Evolutionary conservation across 1,140 invertebrate genomes (phyloP).

Genomic region (Penaeus vannamei): DNA sequence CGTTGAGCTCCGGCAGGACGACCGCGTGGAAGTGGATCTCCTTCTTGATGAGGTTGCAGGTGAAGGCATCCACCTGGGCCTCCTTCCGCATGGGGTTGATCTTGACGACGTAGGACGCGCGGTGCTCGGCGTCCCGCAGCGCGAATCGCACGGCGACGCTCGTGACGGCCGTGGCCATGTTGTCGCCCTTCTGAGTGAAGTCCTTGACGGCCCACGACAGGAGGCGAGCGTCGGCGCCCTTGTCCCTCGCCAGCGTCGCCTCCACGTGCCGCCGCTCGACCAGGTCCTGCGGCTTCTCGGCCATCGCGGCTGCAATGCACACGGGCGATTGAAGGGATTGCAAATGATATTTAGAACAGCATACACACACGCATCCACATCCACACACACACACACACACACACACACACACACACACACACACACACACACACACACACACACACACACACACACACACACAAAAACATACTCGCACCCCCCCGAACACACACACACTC

Average conservation of each 20-base stretch:
- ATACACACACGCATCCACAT: no score
- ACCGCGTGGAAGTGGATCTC: slow-evolving; percentile 1
- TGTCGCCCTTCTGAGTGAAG: slow-evolving; percentile 39
- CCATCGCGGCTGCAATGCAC: no score
- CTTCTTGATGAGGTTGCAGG: neutral
- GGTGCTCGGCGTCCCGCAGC: neutral
- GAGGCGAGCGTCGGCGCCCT: slow-evolving; percentile 13
- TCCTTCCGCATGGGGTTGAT: neutral
- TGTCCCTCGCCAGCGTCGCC: neutral
- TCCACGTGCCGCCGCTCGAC: no score
- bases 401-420: no score
- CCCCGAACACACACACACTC: no score
- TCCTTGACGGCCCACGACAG: slow-evolving; percentile 6
- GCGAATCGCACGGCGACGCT: neutral
- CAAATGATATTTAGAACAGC: no score
- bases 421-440: no score
- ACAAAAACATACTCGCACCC: no score
- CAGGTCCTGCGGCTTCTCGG: no score
- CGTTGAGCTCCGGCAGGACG: slow-evolving; percentile 1
- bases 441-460: no score
- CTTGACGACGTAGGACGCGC: slow-evolving; percentile 15
- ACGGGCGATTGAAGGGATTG: no score
- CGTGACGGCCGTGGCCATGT: slow-evolving; percentile 28
- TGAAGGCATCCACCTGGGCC: neutral
- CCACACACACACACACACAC: no score